A percentile compares a stretch with the other conserved stretches of the same genome.
Evolutionary conservation across 53 echinoderm and acorn worm species (phyloP).

Genomic region (Holothuria leucospilota): DNA sequence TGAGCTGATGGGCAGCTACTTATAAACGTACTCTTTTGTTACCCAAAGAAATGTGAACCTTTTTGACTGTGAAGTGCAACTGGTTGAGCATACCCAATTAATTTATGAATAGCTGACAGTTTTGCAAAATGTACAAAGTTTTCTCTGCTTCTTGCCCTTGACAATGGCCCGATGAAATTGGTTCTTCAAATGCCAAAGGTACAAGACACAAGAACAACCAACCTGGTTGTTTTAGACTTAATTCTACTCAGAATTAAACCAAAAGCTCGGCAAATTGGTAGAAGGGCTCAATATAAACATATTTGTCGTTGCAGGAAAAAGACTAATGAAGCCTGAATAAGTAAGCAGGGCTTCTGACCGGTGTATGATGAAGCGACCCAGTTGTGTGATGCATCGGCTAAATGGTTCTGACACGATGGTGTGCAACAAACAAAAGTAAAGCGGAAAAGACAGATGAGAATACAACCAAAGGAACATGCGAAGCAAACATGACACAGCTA

Average conservation of each 20-base stretch:
- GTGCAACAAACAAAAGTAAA: conserved; percentile 23
- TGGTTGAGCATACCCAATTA: conserved; percentile 40
- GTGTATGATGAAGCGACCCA: conserved; percentile 20
- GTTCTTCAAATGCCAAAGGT: conserved; percentile 31
- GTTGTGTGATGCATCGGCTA: conserved; percentile 32
- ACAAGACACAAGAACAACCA: not conserved
- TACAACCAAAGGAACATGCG: conserved; percentile 30
- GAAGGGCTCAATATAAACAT: conserved; percentile 47
- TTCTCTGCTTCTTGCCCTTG: conserved; percentile 4
- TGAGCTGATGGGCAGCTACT: too few relatives aligned
- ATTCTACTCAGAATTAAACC: conserved; percentile 42
- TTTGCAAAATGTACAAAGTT: conserved; percentile 19
- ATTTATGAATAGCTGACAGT: conserved; percentile 16
- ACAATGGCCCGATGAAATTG: conserved; percentile 8
- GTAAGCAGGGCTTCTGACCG: conserved; percentile 45
- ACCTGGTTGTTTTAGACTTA: conserved; percentile 20
- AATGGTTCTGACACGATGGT: conserved; percentile 38
- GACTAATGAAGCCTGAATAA: conserved; percentile 47
- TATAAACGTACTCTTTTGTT: conserved; percentile 1
- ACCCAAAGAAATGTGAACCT: conserved; percentile 17
- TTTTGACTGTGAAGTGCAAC: not conserved
- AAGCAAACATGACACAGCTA: conserved; percentile 39
- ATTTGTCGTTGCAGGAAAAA: conserved; percentile 44
- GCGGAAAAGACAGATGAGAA: not conserved
- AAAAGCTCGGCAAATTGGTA: conserved; percentile 30